Conservation (phyloP, 2,113 vertebrate species). For the Eonycteris spelaea region DNA sequence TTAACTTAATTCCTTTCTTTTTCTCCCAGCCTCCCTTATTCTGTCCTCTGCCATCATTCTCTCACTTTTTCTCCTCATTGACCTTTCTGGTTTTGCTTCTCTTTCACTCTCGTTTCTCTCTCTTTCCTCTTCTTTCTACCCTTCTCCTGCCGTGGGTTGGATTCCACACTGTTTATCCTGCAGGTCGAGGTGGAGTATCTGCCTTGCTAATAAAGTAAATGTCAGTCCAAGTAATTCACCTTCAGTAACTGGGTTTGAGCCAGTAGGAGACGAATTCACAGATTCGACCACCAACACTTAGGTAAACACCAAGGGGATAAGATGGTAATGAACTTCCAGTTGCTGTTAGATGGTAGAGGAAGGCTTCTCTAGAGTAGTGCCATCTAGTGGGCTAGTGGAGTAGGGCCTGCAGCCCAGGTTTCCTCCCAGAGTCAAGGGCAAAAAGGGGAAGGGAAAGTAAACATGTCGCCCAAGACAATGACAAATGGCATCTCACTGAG, state of each 20-base stretch:
- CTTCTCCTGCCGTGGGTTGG: background rate
- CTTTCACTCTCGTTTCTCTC: background rate
- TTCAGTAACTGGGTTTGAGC: background rate
- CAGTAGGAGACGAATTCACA: background rate
- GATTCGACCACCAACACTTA: background rate
- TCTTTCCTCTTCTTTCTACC: background rate
- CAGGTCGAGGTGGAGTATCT: background rate
- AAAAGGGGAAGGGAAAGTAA: background rate
- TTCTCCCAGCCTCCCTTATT: background rate
- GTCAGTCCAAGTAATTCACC: background rate
- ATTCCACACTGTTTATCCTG: background rate
- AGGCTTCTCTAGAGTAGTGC: background rate
- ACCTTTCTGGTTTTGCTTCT: background rate
- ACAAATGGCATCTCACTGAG: too few species aligned
- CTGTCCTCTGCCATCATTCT: background rate
- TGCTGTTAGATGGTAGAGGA: background rate
- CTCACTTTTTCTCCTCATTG: background rate
- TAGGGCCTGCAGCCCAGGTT: background rate
- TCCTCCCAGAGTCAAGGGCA: background rate
- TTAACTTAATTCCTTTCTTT: background rate
- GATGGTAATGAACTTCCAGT: background rate
- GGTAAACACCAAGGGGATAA: background rate
- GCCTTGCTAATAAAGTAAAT: background rate
- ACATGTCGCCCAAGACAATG: background rate
- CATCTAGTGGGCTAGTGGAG: conserved; percentile 41